Evolutionary conservation across 2,888 invertebrate species (phyloP), one percentile per base, ranked within the genome.

Genomic region (Aricia artaxerxes): DNA sequence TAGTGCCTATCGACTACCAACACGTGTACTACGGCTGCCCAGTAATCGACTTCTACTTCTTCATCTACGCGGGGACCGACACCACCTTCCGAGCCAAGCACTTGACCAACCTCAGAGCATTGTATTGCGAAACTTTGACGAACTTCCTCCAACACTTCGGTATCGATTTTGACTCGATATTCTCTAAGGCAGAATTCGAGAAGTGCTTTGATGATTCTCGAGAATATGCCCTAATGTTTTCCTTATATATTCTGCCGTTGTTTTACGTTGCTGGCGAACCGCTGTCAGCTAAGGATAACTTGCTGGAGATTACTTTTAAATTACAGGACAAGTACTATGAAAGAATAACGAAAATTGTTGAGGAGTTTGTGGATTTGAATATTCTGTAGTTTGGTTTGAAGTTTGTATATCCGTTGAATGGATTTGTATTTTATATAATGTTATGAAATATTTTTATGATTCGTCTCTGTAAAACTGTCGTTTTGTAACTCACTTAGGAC

Each of bases 1-100:
- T 88, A 0, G 83, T 89, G 44, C 82, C 86, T 5, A 84, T 88
- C 9, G 88, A 88, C 81, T 87, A 85, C 53, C 88, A 88, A 79
- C 82, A 86, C 35, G 78, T 87, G 6, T 82, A 85, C 80, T 85
- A 84, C 72, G 87, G 87, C 7, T 83, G 83, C 11, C 87, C 87
- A 9, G 57, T 86, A 6, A 83, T 84, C 6, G 88, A 88, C 75
- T 82, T 88, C 16, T 80, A 85, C 44, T 87, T 84, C 81, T 86
- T 87, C 40, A 83, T 86, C 53, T 86, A 85, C 49, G 82, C 83
- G 1, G 82, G 84, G 0, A 84, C 85, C 31, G 86, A 87, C 60
- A 80, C 80, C 3, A 77, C 80, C 31, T 89, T 90, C 79, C 83
- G 90, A 57, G 82, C 78, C 78, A 78, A 83, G 0, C 84, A 91